Base-by-base conservation (phyloP, 2,888 invertebrate species). In the Eilema sororculum region DNA sequence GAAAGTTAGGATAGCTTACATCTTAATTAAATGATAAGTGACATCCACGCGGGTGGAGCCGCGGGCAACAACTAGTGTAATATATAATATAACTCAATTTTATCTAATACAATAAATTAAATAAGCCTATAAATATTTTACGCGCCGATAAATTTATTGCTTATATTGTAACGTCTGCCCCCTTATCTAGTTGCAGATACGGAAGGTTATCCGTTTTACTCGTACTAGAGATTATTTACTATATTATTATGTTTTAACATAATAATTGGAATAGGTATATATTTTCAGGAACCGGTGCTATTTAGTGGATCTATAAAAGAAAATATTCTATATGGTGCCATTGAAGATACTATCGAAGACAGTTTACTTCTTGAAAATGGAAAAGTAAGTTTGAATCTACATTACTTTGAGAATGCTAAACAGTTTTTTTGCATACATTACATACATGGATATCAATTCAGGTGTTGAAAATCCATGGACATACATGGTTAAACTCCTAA, bases 231-330 rank as follows among this genome's bases (percentile, higher is more conserved):
- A 13, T 5, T 56, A 56, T 9, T 10, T n/a, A 20, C 8, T 30
- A 1, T 52, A 20, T 64, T n/a, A n/a, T n/a, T n/a, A n/a, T n/a
- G n/a, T 52, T 46, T 25, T 20, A 52, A 33, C n/a, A 22, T 13
- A 33, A 16, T 61, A 37, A 8, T 25, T 25, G 0, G 24, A 16
- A 61, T 22, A 22, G 28, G 28, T 28, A 37, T 68, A 56, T 57
- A 13, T 64, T 60, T 73, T 66, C 92, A 98, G 97, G 99, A 99
- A 89, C 99, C 99, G 0, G 96, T 98, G 20, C 94, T 99, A 58
- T 99, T 99, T 89, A 98, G 98, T 28, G 97, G 98, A 65, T 97
- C 98, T 2, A 98, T 99, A 78, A 96, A 97, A 77, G 98, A 99
- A 0, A 99, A 99, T 91, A 98, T 99, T 80, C 92, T 98, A 10